phyloP scores from a whole-genome alignment of 2,888 invertebrate species.

The Folsomia manolachei region DNA sequence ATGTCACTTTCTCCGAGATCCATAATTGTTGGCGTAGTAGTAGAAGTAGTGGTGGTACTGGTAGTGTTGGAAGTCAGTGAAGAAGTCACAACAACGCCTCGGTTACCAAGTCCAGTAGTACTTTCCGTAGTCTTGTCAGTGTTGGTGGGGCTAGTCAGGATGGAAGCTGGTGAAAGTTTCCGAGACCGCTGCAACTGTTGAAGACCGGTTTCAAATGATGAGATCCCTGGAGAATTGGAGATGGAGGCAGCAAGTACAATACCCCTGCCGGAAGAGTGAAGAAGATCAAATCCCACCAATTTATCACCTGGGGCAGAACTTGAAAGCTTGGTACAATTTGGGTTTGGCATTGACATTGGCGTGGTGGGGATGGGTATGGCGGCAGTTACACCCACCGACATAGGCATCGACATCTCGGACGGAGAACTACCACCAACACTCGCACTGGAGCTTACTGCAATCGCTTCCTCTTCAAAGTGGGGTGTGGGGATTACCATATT shows the following conservation, averaged over 20 bases:
- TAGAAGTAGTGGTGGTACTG: neutral
- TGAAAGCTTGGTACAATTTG: neutral
- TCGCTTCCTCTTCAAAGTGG: neutral
- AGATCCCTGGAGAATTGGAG: neutral
- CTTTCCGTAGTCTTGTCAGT: too few species aligned
- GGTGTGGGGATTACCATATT: constrained; percentile 3
- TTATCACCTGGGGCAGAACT: constrained; percentile 3
- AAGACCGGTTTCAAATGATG: neutral
- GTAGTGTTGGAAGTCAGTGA: neutral
- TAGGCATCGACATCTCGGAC: neutral
- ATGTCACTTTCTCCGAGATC: constrained; percentile 30
- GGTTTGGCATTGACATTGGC: neutral
- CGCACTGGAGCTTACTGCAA: neutral
- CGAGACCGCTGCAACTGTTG: neutral
- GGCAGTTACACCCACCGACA: neutral
- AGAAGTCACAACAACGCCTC: neutral
- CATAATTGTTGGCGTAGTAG: constrained; percentile 18
- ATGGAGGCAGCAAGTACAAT: neutral
- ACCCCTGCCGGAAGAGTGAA: neutral
- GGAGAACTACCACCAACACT: neutral
- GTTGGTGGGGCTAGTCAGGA: too few species aligned
- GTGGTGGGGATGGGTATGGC: neutral
- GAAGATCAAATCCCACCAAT: neutral
- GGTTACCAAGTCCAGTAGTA: too few species aligned
- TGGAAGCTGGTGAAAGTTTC: neutral